phyloP scores from a whole-genome alignment of 2,888 invertebrate genomes.

The Cinara cedri region DNA sequence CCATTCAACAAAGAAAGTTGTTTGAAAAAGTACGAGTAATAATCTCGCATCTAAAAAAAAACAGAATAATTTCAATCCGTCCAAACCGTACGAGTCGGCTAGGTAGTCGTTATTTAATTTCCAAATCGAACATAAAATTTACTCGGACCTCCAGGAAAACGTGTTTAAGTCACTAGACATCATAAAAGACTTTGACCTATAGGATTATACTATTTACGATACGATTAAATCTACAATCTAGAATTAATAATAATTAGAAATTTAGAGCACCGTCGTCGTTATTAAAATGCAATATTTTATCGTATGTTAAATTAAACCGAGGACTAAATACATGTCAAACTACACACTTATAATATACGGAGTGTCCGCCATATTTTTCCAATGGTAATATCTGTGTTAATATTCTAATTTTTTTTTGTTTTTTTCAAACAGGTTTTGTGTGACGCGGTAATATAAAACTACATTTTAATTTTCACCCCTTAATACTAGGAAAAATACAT shows the following conservation, averaged over 20 bases:
- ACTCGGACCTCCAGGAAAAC: background rate
- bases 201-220: slow-evolving; percentile 1
- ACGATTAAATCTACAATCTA: background rate
- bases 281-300: background rate
- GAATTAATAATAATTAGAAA: background rate
- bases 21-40: background rate
- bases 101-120: background rate
- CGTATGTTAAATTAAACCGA: background rate
- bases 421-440: too few relatives aligned
- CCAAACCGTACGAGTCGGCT: background rate
- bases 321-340: background rate
- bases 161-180: background rate
- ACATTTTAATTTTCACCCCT: too few relatives aligned
- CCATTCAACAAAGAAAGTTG: slow-evolving; percentile 25
- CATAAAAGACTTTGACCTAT: too few relatives aligned
- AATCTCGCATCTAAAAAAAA: background rate
- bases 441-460: too few relatives aligned
- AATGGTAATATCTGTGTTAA: too few relatives aligned
- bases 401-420: too few relatives aligned
- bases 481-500: too few relatives aligned
- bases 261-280: background rate
- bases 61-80: background rate
- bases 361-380: too few relatives aligned
- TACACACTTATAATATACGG: too few relatives aligned
- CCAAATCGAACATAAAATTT: slow-evolving; percentile 1